These are phyloP conservation scores for Maniola jurtina DNA, from an alignment of 1,140 invertebrate genomes.

Conservation along the genomic window DNA sequence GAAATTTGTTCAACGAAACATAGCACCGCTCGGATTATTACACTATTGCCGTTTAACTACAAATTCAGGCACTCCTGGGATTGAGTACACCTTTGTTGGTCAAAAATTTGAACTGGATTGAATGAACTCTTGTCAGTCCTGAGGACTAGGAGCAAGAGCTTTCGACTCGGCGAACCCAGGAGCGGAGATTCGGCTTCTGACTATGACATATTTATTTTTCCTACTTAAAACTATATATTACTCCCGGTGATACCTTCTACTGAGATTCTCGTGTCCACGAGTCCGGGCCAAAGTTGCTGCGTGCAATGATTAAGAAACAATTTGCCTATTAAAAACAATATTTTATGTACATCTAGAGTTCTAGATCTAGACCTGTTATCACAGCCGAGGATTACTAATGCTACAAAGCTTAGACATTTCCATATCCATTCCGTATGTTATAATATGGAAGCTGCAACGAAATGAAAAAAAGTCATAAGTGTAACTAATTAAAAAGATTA, in stretches of 20 bases:
- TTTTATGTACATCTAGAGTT: conserved; percentile 48
- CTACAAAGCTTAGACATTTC: conserved; percentile 72
- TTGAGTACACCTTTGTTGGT: no score
- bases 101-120: no score
- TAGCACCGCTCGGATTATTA: no score
- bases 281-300: conserved; percentile 76
- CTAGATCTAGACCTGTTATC: conserved; percentile 63
- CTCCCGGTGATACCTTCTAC: conserved; percentile 75
- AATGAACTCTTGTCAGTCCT: no score
- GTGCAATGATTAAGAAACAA: conserved; percentile 66
- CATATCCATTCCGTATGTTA: conserved; percentile 75
- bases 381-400: conserved; percentile 66
- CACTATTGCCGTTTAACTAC: no score
- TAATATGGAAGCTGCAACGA: conserved; percentile 76
- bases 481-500: neutral
- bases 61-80: no score
- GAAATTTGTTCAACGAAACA: no score
- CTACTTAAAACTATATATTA: conserved; percentile 55
- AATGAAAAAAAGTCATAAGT: conserved; percentile 40
- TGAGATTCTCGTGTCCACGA: conserved; percentile 74
- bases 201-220: conserved; percentile 2
- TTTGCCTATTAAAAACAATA: conserved; percentile 52
- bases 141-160: no score
- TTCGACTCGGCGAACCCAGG: no score
- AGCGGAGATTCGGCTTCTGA: no score